Conservation (phyloP, 2,888 invertebrate species). For the Troglohyphantes excavatus region DNA sequence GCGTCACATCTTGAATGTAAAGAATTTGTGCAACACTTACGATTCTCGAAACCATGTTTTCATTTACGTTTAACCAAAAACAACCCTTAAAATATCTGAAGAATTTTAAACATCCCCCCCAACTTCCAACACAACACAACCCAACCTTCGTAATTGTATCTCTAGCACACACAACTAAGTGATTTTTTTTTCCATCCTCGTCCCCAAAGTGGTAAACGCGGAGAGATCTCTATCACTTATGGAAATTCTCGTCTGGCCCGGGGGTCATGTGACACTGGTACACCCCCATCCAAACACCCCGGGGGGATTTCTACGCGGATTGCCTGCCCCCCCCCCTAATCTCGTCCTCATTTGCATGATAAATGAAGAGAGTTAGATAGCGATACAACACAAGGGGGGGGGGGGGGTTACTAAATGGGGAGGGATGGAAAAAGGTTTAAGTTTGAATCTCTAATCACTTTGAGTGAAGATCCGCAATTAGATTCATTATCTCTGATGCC, state of each 20-base stretch:
- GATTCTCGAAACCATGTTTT: too few relatives aligned
- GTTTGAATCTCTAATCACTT: background rate
- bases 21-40: too few relatives aligned
- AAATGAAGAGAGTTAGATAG: conserved; percentile 31
- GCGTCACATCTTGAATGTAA: too few relatives aligned
- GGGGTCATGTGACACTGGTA: background rate
- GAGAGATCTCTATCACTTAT: conserved; percentile 48
- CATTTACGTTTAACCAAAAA: too few relatives aligned
- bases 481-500: conserved; percentile 9
- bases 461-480: conserved; percentile 1
- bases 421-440: background rate
- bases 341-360: conserved; percentile 63
- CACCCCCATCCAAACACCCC: background rate
- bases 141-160: too few relatives aligned
- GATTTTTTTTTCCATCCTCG: conserved; percentile 8
- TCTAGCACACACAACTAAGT: background rate
- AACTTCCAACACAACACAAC: too few relatives aligned
- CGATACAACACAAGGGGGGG: conserved; percentile 8
- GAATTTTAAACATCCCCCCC: too few relatives aligned
- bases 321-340: conserved; percentile 23
- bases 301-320: conserved; percentile 17
- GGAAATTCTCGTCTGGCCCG: conserved; percentile 8
- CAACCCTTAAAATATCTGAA: too few relatives aligned
- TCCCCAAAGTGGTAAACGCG: background rate
- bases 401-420: too few relatives aligned